Percentiles rank a stretch among this genome's conserved stretches.
phyloP scores from a whole-genome alignment of 2,797 vertebrate species.

The Mus minutoides region DNA sequence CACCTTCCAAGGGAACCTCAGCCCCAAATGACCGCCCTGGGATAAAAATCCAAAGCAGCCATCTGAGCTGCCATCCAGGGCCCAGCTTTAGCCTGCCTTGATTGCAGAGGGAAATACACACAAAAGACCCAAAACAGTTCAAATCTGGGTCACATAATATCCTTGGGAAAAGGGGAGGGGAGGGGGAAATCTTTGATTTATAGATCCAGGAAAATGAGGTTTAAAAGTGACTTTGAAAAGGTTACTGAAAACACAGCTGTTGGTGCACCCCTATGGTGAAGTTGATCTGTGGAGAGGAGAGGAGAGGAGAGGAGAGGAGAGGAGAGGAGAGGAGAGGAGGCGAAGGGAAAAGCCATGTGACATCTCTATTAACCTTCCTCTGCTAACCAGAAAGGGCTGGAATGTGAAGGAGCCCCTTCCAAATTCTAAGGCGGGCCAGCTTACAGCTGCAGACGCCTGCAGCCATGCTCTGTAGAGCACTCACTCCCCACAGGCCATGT shows the following conservation, averaged over 20 bases:
- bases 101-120: slow-evolving; percentile 84
- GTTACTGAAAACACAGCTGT: slow-evolving; percentile 96
- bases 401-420: slow-evolving; percentile 92
- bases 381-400: slow-evolving; percentile 92
- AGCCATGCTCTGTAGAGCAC: slow-evolving; percentile 86
- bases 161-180: slow-evolving; percentile 70
- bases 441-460: slow-evolving; percentile 90
- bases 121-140: slow-evolving; percentile 87
- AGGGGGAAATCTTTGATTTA: slow-evolving; percentile 87
- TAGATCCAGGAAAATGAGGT: slow-evolving; percentile 87
- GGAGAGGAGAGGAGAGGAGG: slow-evolving; percentile 78
- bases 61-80: slow-evolving; percentile 80
- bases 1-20: not conserved
- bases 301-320: slow-evolving; percentile 81
- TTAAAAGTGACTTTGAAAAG: slow-evolving; percentile 91
- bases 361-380: slow-evolving; percentile 98
- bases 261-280: slow-evolving; percentile 83
- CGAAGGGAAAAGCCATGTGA: slow-evolving; percentile 87
- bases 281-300: slow-evolving; percentile 88
- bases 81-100: slow-evolving; percentile 84
- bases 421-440: slow-evolving; percentile 92
- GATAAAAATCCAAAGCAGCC: not conserved
- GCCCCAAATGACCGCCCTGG: not conserved
- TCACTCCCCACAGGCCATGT: slow-evolving; percentile 88
- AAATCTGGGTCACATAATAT: slow-evolving; percentile 89